These are phyloP conservation scores for Sipunculus nudus DNA, from an alignment of 2,888 invertebrate species.

Conservation along the genomic window DNA sequence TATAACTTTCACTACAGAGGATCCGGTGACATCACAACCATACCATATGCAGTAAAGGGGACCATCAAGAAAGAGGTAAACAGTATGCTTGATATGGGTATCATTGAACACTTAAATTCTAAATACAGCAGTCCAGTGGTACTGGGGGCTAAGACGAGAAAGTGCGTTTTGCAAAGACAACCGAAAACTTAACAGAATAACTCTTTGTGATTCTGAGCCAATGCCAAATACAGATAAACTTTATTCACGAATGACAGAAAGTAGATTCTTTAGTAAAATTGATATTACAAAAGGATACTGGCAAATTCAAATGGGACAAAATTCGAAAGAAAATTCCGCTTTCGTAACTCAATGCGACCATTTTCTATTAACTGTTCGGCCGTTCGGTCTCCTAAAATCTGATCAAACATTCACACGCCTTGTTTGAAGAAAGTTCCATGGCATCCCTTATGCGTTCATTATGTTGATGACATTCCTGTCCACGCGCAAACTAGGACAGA, in stretches of 20 bases:
- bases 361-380: background rate
- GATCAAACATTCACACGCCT: background rate
- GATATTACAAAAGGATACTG: slow-evolving; percentile 6
- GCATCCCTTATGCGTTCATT: no score
- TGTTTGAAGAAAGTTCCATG: no score
- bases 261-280: background rate
- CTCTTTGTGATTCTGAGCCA: slow-evolving; percentile 2
- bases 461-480: no score
- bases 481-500: no score
- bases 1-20: background rate
- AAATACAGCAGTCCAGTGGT: background rate
- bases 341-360: background rate
- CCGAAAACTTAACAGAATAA: background rate
- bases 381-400: slow-evolving; percentile 2
- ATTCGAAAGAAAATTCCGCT: background rate
- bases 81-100: background rate
- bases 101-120: slow-evolving; percentile 2
- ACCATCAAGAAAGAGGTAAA: background rate
- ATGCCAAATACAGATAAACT: background rate
- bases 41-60: slow-evolving; percentile 3
- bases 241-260: background rate
- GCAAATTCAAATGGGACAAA: background rate
- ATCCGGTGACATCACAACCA: background rate
- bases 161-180: background rate
- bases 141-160: background rate